Conservation (phyloP, 2,888 invertebrate genomes). For the Drosophila planitibia region DNA sequence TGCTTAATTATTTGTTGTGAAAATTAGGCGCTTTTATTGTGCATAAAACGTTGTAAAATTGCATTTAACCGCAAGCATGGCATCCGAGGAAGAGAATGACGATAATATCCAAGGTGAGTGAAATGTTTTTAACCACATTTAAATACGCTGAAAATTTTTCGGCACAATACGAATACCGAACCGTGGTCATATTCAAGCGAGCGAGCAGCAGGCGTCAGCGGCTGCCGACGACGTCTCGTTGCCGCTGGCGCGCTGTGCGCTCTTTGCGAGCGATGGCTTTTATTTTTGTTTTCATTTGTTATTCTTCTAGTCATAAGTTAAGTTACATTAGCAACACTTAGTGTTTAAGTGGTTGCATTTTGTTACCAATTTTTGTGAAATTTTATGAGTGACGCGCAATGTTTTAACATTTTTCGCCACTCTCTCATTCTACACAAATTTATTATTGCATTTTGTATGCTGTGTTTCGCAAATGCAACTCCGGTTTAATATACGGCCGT, state of each 20-base stretch:
- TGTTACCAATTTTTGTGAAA: slow-evolving; percentile 49
- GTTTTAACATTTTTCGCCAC: slow-evolving; percentile 43
- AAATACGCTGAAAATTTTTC: slow-evolving; percentile 58
- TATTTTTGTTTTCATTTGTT: slow-evolving; percentile 56
- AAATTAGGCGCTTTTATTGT: slow-evolving; percentile 72
- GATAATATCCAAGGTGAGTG: slow-evolving; percentile 94
- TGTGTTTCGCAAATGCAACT: slow-evolving; percentile 68
- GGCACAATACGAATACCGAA: slow-evolving; percentile 64
- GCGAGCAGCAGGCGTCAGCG: slow-evolving; percentile 66
- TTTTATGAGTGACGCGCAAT: slow-evolving; percentile 55
- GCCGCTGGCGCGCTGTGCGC: slow-evolving; percentile 39
- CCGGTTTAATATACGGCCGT: slow-evolving; percentile 40
- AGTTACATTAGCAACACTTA: not conserved
- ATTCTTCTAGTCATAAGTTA: slow-evolving; percentile 28
- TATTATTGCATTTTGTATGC: slow-evolving; percentile 70
- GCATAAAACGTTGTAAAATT: slow-evolving; percentile 65
- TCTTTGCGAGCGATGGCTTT: slow-evolving; percentile 9
- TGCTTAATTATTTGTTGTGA: slow-evolving; percentile 76
- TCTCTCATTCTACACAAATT: slow-evolving; percentile 66
- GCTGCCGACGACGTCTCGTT: slow-evolving; percentile 56
- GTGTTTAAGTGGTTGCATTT: not conserved
- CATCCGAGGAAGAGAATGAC: slow-evolving; percentile 95
- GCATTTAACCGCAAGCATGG: slow-evolving; percentile 87
- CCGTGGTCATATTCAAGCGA: slow-evolving; percentile 80
- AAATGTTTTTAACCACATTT: slow-evolving; percentile 49